Base-by-base conservation (phyloP, 1,140 invertebrate genomes). In the Pectinophora gossypiella region DNA sequence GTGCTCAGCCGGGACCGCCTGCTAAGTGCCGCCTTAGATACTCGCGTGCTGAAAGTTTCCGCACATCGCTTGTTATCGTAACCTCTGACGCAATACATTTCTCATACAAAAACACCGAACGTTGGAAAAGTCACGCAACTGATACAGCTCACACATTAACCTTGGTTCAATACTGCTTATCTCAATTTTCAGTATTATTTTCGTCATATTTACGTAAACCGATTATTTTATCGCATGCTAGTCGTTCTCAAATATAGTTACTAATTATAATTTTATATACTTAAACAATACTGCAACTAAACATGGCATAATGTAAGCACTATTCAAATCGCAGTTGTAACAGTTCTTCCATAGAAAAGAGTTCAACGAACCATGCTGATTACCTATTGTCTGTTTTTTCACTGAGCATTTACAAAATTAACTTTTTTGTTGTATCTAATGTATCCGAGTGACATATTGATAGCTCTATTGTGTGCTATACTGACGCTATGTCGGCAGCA, bases 321-420 rank as follows among this genome's bases (percentile, higher is more conserved):
- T n/a, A n/a, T n/a, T n/a, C n/a, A n/a, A n/a, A n/a, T n/a, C n/a
- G n/a, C n/a, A n/a, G n/a, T n/a, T n/a, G n/a, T n/a, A n/a, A n/a
- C n/a, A n/a, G 15, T 40, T 40, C 16, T 40, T 15, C 15, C 19
- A 40, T 45, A 47, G n/a, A 47, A 10, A 27, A 27, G 20, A 47
- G 45, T 47, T 47, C 45, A 47, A 47, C 21, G 45, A n/a, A 32
- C 45, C 10, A 23, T n/a, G 18, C 5, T 5, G 19, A 44, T 44
- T 44, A 20, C 42, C 42, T 19, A 44, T 44, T 44, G 42, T 44
- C 19, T 44, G 42, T 44, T 44, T 44, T 44, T 19, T 12, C 19
- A 10, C 10, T 40, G 4, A 10, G 7, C 19, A 44, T 40, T 40
- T 40, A 21, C 42, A 19, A 9, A 20, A 44, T 44, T 12, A 12